phyloP scores from a whole-genome alignment of 2,888 invertebrate genomes.

The Argyresthia goedartella region DNA sequence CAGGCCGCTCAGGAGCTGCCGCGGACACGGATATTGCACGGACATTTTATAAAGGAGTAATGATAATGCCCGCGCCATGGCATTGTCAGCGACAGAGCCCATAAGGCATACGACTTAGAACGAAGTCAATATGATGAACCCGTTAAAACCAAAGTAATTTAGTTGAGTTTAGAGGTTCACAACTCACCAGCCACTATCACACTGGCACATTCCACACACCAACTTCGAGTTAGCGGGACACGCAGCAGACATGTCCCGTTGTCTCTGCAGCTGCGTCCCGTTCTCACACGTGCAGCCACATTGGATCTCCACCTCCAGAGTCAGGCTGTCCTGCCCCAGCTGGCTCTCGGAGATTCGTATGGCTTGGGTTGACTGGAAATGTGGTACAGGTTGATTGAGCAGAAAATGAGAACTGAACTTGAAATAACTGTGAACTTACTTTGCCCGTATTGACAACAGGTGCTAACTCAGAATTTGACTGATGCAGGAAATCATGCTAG shows the following conservation, averaged over 20 bases:
- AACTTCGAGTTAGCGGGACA: constrained; percentile 68
- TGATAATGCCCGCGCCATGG: too few species aligned
- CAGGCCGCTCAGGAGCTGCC: too few species aligned
- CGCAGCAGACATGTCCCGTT: constrained; percentile 31
- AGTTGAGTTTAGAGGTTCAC: too few species aligned
- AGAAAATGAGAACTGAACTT: not conserved
- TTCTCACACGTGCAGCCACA: constrained; percentile 78
- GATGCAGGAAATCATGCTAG: too few species aligned
- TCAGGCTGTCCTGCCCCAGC: constrained; percentile 77
- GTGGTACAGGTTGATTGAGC: not conserved
- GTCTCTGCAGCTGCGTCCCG: constrained; percentile 24
- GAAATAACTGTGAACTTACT: not conserved
- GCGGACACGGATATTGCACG: too few species aligned
- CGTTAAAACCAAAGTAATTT: too few species aligned
- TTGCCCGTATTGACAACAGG: too few species aligned
- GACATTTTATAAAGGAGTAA: too few species aligned
- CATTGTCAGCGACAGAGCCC: too few species aligned
- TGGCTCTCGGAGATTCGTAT: constrained; percentile 83
- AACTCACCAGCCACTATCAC: constrained; percentile 73
- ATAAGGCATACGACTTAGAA: too few species aligned
- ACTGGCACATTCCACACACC: constrained; percentile 75
- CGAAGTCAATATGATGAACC: too few species aligned
- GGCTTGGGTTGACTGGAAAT: constrained; percentile 41
- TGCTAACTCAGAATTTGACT: too few species aligned
- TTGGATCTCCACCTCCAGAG: constrained; percentile 79